Evolutionary conservation across 2,113 vertebrate genomes (phyloP).

Genomic region (Ceyx margarethae): DNA sequence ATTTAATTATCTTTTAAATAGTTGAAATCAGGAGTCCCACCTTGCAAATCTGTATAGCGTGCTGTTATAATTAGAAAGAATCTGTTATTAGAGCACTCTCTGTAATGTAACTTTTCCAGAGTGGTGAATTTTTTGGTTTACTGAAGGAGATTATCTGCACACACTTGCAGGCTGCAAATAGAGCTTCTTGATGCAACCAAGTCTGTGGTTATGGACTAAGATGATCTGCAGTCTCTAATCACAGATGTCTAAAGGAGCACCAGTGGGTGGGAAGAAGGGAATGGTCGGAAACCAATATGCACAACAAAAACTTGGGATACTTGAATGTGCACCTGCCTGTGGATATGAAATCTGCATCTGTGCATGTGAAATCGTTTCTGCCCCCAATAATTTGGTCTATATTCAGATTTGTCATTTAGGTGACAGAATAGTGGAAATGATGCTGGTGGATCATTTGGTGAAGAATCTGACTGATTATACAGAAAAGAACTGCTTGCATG

Average conservation of each 20-base stretch:
- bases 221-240: background rate
- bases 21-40: background rate
- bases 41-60: background rate
- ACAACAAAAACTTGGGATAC: background rate
- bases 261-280: background rate
- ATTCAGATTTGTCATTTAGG: background rate
- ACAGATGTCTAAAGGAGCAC: background rate
- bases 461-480: background rate
- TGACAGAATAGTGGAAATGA: background rate
- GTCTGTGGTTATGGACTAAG: background rate
- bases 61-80: background rate
- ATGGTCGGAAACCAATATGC: background rate
- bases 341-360: background rate
- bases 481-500: background rate
- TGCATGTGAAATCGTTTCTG: background rate
- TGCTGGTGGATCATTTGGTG: background rate
- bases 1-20: background rate
- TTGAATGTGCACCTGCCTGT: background rate
- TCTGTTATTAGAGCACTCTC: background rate
- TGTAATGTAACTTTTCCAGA: background rate
- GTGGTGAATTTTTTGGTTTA: background rate
- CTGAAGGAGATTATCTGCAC: background rate
- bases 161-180: background rate
- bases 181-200: background rate
- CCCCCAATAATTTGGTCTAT: background rate